These are phyloP conservation scores for Rotaria macrura DNA, from an alignment of 2,888 invertebrate genomes.

Conservation along the genomic window DNA sequence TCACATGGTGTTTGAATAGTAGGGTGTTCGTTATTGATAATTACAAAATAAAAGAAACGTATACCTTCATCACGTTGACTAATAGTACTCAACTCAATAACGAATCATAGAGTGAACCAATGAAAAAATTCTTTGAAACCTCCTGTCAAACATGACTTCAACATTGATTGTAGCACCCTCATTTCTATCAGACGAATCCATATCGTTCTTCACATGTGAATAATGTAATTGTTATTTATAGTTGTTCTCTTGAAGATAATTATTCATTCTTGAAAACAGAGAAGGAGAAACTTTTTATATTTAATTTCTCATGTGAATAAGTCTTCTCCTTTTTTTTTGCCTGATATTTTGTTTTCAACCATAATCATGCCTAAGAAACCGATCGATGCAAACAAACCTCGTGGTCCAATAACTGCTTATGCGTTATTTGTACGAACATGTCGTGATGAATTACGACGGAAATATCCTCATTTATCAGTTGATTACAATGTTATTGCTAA, in stretches of 20 bases:
- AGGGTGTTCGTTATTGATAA: background rate
- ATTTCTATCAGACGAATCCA: background rate
- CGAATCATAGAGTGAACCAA: background rate
- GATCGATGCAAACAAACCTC: background rate
- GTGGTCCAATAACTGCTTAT: constrained; percentile 4
- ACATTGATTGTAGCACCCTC: background rate
- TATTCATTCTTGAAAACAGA: background rate
- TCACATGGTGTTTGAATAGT: background rate
- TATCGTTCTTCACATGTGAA: no score
- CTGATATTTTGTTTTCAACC: background rate
- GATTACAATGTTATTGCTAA: constrained; percentile 18
- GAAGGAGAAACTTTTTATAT: background rate
- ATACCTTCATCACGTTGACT: no score
- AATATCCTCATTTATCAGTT: background rate
- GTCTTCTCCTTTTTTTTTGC: background rate
- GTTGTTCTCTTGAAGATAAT: background rate
- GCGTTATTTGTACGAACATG: constrained; percentile 9
- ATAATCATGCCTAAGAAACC: background rate
- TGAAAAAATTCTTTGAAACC: background rate
- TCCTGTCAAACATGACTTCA: background rate
- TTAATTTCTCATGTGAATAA: background rate
- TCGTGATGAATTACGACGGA: constrained; percentile 5
- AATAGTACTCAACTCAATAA: background rate
- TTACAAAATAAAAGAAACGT: no score
- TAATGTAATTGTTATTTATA: background rate